A percentile compares a stretch with the other conserved stretches of the same genome.
These are phyloP conservation scores for Stratiomys singularior DNA, from an alignment of 2,888 invertebrate genomes.

Conservation along the genomic window DNA sequence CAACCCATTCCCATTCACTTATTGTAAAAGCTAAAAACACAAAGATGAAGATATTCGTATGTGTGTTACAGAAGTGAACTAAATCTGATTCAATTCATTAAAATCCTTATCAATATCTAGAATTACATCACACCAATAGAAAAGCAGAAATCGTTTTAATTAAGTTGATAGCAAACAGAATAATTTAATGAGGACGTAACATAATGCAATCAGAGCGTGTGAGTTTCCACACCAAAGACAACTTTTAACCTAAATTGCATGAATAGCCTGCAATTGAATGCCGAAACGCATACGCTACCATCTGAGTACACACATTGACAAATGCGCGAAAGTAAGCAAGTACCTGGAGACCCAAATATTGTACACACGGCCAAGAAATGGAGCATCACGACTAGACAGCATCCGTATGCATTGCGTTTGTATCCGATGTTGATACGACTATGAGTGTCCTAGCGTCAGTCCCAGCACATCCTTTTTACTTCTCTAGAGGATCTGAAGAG, in stretches of 20 bases:
- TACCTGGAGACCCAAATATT: neutral
- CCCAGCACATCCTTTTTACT: neutral
- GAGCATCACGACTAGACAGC: constrained; percentile 6
- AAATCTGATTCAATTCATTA: too few species aligned
- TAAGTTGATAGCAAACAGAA: neutral
- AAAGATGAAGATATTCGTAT: too few species aligned
- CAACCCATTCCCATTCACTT: too few species aligned
- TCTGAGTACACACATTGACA: neutral
- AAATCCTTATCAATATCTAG: neutral
- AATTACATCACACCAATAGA: neutral
- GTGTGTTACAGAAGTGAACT: too few species aligned
- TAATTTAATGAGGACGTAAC: neutral
- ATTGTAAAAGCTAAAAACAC: too few species aligned
- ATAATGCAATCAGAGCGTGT: constrained; percentile 21
- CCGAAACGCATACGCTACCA: too few species aligned
- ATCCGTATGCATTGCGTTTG: neutral
- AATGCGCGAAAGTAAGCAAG: neutral
- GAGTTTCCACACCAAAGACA: constrained; percentile 1
- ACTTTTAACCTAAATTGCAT: constrained; percentile 23
- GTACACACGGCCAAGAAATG: neutral
- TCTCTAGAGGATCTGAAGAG: neutral
- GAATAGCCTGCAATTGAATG: neutral
- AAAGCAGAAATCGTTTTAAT: neutral
- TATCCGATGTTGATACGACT: neutral
- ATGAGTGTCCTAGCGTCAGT: neutral